phyloP scores from a whole-genome alignment of 2,113 vertebrate genomes.

The Genyomyrus donnyi region DNA sequence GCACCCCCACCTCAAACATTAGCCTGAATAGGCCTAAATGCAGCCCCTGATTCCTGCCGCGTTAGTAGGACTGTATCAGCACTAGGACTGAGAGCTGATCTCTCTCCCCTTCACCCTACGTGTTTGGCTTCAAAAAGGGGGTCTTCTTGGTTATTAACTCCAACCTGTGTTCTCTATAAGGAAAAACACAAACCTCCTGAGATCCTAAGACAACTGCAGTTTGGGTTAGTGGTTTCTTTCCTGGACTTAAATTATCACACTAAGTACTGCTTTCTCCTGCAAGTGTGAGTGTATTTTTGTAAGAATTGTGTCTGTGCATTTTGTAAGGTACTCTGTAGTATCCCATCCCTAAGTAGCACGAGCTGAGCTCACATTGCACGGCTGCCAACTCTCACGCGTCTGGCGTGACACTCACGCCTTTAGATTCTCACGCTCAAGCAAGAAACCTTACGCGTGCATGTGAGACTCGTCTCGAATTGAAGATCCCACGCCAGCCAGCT shows the following conservation, averaged over 20 bases:
- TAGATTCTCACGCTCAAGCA: neutral
- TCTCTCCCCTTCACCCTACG: neutral
- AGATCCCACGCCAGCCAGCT: neutral
- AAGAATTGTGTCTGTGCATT: neutral
- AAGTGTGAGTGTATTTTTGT: neutral
- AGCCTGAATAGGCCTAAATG: neutral
- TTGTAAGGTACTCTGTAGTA: neutral
- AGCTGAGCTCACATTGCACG: neutral
- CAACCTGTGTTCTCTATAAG: neutral
- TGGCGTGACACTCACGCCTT: neutral
- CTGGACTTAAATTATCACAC: neutral
- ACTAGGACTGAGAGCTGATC: neutral
- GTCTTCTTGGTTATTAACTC: neutral
- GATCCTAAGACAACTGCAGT: neutral
- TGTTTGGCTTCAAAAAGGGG: neutral
- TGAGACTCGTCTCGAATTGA: neutral
- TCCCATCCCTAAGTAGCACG: neutral
- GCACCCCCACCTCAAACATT: neutral
- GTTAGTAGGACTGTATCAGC: neutral
- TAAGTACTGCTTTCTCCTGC: neutral
- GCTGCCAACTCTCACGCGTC: neutral
- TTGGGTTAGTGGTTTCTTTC: neutral
- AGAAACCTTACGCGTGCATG: neutral
- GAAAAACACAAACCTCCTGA: neutral
- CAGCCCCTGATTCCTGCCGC: neutral